Evolutionary conservation across 2,888 invertebrate genomes (phyloP).

Genomic region (Heliconius charithonia): DNA sequence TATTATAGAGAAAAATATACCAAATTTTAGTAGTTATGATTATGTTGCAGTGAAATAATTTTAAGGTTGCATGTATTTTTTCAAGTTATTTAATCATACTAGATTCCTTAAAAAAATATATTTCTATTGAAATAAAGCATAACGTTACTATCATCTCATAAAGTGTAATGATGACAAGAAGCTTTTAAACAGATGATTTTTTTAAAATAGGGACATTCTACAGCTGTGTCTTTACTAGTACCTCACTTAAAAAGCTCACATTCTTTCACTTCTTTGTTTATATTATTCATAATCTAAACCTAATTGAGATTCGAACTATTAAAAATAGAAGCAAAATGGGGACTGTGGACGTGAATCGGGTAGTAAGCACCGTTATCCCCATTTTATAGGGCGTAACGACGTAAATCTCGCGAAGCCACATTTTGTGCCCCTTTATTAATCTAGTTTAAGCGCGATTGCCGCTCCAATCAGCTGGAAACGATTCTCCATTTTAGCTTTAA

Average conservation of each 20-base stretch:
- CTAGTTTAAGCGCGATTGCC: conserved; percentile 63
- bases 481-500: conserved; percentile 55
- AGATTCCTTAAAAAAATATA: too few species aligned
- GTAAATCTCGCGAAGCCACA: conserved; percentile 44
- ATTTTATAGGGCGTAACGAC: conserved; percentile 26
- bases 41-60: too few species aligned
- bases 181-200: too few species aligned
- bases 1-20: too few species aligned
- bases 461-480: conserved; percentile 57
- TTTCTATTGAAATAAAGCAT: too few species aligned
- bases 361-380: conserved; percentile 21
- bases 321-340: conserved; percentile 33
- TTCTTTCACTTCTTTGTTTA: background rate
- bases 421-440: conserved; percentile 62
- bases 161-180: too few species aligned
- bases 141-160: too few species aligned
- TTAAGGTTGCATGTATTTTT: too few species aligned
- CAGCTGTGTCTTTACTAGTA: too few species aligned
- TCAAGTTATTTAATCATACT: too few species aligned
- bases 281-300: background rate
- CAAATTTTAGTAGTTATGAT: too few species aligned
- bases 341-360: conserved; percentile 1
- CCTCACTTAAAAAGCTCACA: background rate
- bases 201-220: too few species aligned
- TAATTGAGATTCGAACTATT: conserved; percentile 2